Percentiles rank a stretch among this genome's conserved stretches.
These are phyloP conservation scores for Vanacampus margaritifer DNA, from an alignment of 2,113 vertebrate species.

Conservation along the genomic window DNA sequence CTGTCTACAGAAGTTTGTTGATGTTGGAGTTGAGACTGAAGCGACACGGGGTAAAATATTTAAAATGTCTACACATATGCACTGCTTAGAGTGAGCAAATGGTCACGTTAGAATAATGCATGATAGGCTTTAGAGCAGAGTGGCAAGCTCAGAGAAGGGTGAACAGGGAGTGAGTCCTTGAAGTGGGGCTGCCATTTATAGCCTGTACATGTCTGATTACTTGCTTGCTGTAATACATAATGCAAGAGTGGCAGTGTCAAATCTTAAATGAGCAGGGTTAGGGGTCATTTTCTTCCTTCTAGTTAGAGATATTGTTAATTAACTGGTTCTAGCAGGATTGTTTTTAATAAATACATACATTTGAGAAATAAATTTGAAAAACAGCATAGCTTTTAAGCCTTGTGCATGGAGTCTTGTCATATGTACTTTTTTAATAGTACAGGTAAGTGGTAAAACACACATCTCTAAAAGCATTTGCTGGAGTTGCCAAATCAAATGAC, in stretches of 20 bases:
- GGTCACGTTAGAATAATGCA: conserved; percentile 16
- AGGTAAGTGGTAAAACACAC: no score
- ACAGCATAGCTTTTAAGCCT: neutral
- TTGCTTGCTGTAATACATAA: conserved; percentile 28
- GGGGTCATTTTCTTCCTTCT: neutral
- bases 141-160: conserved; percentile 27
- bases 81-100: conserved; percentile 14
- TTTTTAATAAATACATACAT: neutral
- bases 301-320: neutral
- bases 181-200: conserved; percentile 23
- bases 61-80: conserved; percentile 20
- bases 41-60: conserved; percentile 16
- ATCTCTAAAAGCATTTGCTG: no score
- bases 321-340: neutral
- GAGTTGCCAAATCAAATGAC: no score
- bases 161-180: conserved; percentile 7
- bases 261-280: conserved; percentile 18
- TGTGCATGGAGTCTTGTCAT: no score
- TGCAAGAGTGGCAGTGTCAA: conserved; percentile 14
- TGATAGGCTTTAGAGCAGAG: conserved; percentile 13
- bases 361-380: neutral
- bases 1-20: conserved; percentile 38
- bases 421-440: no score
- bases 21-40: conserved; percentile 43
- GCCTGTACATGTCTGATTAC: conserved; percentile 26